phyloP scores from a whole-genome alignment of 2,888 invertebrate species.

The Alviniconcha strummeri region DNA sequence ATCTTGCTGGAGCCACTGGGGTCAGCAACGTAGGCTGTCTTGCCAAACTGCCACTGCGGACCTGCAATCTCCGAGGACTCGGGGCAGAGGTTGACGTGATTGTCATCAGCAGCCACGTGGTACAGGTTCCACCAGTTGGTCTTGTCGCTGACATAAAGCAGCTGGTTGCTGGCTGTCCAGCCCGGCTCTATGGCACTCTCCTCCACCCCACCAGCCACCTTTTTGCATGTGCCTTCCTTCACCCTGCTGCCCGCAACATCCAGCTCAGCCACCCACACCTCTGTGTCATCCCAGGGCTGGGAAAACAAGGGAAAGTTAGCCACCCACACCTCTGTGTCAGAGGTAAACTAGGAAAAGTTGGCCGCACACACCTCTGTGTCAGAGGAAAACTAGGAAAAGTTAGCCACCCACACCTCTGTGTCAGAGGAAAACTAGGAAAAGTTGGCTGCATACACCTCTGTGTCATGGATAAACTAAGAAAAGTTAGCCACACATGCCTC shows the following conservation, averaged over 20 bases:
- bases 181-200: conserved; percentile 69
- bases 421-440: background rate
- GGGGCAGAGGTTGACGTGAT: conserved; percentile 57
- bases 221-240: conserved; percentile 50
- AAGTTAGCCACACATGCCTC: background rate
- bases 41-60: conserved; percentile 70
- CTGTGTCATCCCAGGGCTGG: conserved; percentile 74
- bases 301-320: conserved; percentile 34
- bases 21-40: conserved; percentile 59
- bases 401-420: background rate
- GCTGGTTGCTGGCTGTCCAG: conserved; percentile 68
- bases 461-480: conserved; percentile 58
- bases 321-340: background rate
- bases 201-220: conserved; percentile 61
- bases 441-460: conserved; percentile 67
- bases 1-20: conserved; percentile 55
- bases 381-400: conserved; percentile 46
- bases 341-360: background rate
- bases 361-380: conserved; percentile 71
- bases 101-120: conserved; percentile 56
- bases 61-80: conserved; percentile 60
- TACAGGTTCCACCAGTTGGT: conserved; percentile 74
- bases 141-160: conserved; percentile 70
- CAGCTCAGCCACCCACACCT: conserved; percentile 68
- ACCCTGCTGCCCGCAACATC: conserved; percentile 50